Base-by-base conservation (phyloP, 2,113 vertebrate species). In the Dasyprocta punctata region DNA sequence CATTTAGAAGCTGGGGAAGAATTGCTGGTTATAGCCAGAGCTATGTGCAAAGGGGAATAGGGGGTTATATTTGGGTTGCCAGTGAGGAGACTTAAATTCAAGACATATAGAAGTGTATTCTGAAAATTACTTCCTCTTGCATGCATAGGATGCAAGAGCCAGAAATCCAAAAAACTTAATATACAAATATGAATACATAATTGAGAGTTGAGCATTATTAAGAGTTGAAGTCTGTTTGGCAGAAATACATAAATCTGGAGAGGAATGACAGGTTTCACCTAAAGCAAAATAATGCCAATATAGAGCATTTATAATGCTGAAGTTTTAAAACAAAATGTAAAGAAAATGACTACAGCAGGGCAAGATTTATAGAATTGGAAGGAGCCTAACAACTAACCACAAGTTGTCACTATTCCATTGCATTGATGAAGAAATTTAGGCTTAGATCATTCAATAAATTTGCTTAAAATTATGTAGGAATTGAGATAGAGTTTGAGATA, bases 311-410 rank as follows among this genome's bases (percentile, higher is more conserved):
- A 49, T 56, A 58, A 19, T 60, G 19, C 36, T 63, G 60, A 85
- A 71, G 77, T 84, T 92, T 89, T 84, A 90, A 93, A 85, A 80
- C 38, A 44, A 87, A 90, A 73, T 60, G 3, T 52, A 88, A 90
- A 56, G 7, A 30, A 0, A 16, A n/a, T 1, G 86, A 58, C 24
- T 86, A 26, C 7, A 54, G 9, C 2, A 92, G 0, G 19, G 49
- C 11, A 80, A 7, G 2, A 9, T 30, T 38, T 6, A 36, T 33
- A 20, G 22, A 83, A 65, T 44, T 87, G 26, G 26, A 94, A 86
- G 11, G 6, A 3, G 20, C 17, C 22, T 94, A 69, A 60, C 30
- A 60, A 63, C 67, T 71, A 90, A 71, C 47, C 10, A 44, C 20
- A 89, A 44, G n/a, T 10, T 14, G 20, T n/a, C 75, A 63, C 60